A percentile compares a stretch with the other conserved stretches of the same genome.
Conservation (phyloP, 1,140 invertebrate genomes). For the Helicoverpa armigera region DNA sequence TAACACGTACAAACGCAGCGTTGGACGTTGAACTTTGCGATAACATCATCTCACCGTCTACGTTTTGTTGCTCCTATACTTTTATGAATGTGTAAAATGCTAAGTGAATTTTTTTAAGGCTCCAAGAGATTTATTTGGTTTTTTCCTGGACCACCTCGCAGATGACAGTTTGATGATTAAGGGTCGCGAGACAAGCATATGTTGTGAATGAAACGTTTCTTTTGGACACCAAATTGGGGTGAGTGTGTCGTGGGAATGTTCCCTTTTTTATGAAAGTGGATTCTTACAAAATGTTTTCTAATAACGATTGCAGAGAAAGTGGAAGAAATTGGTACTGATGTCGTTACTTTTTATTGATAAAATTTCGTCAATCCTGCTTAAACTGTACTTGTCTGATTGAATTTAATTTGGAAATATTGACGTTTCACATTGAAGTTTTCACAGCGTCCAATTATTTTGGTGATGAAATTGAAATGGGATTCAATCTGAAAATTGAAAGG, state of each 20-base stretch:
- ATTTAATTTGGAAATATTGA: no score
- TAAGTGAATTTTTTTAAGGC: conserved; percentile 69
- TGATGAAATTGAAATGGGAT: neutral
- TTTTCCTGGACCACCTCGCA: conserved; percentile 73
- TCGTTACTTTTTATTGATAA: neutral
- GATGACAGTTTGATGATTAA: conserved; percentile 67
- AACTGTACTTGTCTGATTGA: no score
- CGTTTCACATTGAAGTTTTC: no score
- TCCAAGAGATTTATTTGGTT: conserved; percentile 66
- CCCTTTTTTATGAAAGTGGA: neutral
- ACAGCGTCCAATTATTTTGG: neutral
- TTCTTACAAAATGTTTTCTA: neutral
- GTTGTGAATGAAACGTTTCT: conserved; percentile 61
- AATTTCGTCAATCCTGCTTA: no score
- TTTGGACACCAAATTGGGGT: conserved; percentile 26
- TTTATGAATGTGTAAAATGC: conserved; percentile 66
- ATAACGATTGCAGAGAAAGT: neutral
- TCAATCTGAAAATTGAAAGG: no score
- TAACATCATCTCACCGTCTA: conserved; percentile 26
- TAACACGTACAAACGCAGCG: conserved; percentile 38
- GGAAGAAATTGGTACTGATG: neutral
- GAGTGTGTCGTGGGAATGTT: conserved; percentile 45
- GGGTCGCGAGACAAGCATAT: conserved; percentile 54
- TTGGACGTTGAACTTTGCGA: conserved; percentile 48
- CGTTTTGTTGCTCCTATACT: conserved; percentile 56